These are phyloP conservation scores for Zelostemma sp. DNA, from an alignment of 1,140 invertebrate genomes.

Conservation along the genomic window DNA sequence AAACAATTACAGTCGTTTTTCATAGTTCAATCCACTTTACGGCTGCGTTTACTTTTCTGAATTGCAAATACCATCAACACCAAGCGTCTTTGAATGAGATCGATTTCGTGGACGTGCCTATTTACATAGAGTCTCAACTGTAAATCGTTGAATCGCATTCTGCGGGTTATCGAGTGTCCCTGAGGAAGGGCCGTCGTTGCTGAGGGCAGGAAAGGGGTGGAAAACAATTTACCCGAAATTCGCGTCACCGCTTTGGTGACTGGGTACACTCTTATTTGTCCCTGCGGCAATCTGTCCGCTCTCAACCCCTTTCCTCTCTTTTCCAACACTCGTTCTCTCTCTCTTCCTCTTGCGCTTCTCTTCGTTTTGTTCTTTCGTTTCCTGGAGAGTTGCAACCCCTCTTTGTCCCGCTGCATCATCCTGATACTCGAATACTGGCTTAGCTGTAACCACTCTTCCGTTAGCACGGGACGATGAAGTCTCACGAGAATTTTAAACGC, in stretches of 20 bases:
- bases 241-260: constrained; percentile 61
- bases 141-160: constrained; percentile 38
- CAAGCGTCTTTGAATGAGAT: constrained; percentile 41
- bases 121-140: constrained; percentile 45
- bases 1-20: too few species aligned
- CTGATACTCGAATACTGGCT: constrained; percentile 19
- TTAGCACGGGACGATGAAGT: constrained; percentile 46
- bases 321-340: constrained; percentile 31
- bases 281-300: constrained; percentile 64
- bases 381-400: constrained; percentile 33
- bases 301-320: constrained; percentile 48
- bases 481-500: constrained; percentile 66
- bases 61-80: constrained; percentile 39
- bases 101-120: constrained; percentile 37
- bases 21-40: constrained; percentile 30
- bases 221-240: constrained; percentile 66
- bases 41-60: constrained; percentile 32
- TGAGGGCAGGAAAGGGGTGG: constrained; percentile 47
- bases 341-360: constrained; percentile 39
- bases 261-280: constrained; percentile 66
- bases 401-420: constrained; percentile 40
- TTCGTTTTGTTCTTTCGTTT: constrained; percentile 38
- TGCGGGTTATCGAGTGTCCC: constrained; percentile 42
- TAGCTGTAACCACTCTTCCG: constrained; percentile 31
- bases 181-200: constrained; percentile 41